Evolutionary conservation across 23 tunicate species (phyloP).

Genomic region (Trididemnum clinides): DNA sequence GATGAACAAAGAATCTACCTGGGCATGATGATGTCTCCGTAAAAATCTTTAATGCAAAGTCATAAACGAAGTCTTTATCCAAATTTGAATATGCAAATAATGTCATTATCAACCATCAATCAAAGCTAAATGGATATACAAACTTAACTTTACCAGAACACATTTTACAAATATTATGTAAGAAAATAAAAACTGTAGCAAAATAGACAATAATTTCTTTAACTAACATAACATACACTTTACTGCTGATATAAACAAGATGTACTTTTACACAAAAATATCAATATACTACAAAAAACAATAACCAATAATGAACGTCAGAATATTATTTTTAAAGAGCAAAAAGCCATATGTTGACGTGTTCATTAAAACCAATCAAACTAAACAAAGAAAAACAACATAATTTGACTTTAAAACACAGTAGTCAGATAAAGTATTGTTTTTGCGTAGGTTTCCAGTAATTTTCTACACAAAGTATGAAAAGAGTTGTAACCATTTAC

Average conservation of each 20-base stretch:
- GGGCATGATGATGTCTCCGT: background rate
- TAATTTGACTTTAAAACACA: too few species aligned
- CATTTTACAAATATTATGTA: background rate
- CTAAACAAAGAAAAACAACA: too few species aligned
- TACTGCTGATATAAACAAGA: background rate
- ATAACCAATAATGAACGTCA: background rate
- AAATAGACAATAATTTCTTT: background rate
- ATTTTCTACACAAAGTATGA: too few species aligned
- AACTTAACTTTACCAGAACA: too few species aligned
- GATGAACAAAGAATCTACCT: background rate
- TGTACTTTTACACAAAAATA: background rate
- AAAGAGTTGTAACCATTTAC: too few species aligned
- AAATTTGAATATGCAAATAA: background rate
- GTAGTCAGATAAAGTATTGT: too few species aligned
- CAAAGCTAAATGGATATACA: too few species aligned
- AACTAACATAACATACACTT: background rate
- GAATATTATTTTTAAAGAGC: background rate
- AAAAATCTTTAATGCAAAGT: background rate
- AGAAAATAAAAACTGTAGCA: background rate
- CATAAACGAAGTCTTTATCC: conserved; percentile 10
- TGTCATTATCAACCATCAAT: too few species aligned
- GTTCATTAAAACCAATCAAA: too few species aligned
- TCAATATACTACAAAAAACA: background rate
- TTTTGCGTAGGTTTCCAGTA: too few species aligned
- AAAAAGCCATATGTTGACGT: too few species aligned